A percentile compares a stretch with the other conserved stretches of the same genome.
Evolutionary conservation across 2,888 invertebrate genomes (phyloP).

Genomic region (Andrena dorsata): DNA sequence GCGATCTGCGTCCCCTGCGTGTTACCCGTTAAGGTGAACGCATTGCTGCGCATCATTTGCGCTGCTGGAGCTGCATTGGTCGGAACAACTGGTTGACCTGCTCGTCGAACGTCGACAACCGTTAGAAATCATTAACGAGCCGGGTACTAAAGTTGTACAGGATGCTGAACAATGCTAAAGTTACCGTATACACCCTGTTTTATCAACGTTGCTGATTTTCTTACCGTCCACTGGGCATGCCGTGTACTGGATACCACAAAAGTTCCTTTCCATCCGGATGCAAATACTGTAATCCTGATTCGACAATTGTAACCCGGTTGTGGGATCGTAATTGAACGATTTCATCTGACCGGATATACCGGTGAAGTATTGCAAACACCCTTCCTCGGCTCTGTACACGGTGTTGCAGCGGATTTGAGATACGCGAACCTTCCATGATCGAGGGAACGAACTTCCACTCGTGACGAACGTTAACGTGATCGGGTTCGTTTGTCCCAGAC

Average conservation of each 20-base stretch:
- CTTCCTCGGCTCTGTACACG: conserved; percentile 90
- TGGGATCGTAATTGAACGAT: conserved; percentile 94
- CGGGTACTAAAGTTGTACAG: too few relatives aligned
- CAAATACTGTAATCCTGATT: conserved; percentile 96
- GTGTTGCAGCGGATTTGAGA: conserved; percentile 93
- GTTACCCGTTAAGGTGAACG: conserved; percentile 93
- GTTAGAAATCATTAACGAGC: not conserved
- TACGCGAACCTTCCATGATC: conserved; percentile 93
- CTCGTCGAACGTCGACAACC: not conserved
- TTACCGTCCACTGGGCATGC: conserved; percentile 90
- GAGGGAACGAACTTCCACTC: conserved; percentile 90
- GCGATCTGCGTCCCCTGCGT: conserved; percentile 88
- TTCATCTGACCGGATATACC: conserved; percentile 93
- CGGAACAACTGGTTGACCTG: conserved; percentile 28
- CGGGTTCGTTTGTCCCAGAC: conserved; percentile 91
- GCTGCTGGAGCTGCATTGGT: not conserved
- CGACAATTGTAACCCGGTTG: conserved; percentile 91
- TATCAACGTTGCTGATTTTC: not conserved
- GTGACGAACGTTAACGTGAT: conserved; percentile 93
- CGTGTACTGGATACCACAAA: conserved; percentile 94
- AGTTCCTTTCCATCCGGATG: conserved; percentile 93
- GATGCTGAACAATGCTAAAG: too few relatives aligned
- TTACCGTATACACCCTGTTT: not conserved
- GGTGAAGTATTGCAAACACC: conserved; percentile 92
- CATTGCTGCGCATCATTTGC: conserved; percentile 85